Conservation (phyloP, 1,140 invertebrate species). For the Hyposmocoma kahamanoa region DNA sequence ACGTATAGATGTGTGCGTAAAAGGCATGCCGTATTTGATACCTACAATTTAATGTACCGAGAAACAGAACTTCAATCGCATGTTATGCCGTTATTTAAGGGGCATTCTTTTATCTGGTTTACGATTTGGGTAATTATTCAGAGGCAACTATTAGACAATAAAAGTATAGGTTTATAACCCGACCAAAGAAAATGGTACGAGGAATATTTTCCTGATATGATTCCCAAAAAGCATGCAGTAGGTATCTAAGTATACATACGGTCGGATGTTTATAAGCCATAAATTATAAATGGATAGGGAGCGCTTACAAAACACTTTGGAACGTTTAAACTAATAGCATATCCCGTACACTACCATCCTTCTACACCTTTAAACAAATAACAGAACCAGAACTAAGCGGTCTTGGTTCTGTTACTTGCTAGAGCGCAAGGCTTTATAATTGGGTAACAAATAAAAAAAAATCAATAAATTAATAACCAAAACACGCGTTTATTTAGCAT, state of each 20-base stretch:
- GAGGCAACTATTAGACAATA: constrained; percentile 37
- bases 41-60: no score
- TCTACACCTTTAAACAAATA: no score
- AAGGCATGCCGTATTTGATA: no score
- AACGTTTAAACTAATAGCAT: constrained; percentile 4
- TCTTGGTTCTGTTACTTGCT: no score
- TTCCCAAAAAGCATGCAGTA: constrained; percentile 33
- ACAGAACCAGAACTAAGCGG: no score
- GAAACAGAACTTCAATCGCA: constrained; percentile 2
- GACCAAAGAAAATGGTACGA: constrained; percentile 26
- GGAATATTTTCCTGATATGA: constrained; percentile 31
- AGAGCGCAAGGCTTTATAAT: no score
- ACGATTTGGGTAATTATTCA: constrained; percentile 38
- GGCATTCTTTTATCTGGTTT: constrained; percentile 40
- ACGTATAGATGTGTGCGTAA: no score
- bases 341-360: background rate
- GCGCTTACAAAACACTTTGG: constrained; percentile 18
- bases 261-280: constrained; percentile 45
- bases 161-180: constrained; percentile 29
- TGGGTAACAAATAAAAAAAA: no score
- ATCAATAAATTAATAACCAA: no score
- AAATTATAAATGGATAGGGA: constrained; percentile 46
- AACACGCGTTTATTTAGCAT: no score
- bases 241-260: no score
- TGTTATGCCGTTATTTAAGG: constrained; percentile 41